Evolutionary conservation across 2,113 vertebrate species (phyloP), one percentile per base, ranked within the genome.

Genomic region (Platysternon megacephalum): DNA sequence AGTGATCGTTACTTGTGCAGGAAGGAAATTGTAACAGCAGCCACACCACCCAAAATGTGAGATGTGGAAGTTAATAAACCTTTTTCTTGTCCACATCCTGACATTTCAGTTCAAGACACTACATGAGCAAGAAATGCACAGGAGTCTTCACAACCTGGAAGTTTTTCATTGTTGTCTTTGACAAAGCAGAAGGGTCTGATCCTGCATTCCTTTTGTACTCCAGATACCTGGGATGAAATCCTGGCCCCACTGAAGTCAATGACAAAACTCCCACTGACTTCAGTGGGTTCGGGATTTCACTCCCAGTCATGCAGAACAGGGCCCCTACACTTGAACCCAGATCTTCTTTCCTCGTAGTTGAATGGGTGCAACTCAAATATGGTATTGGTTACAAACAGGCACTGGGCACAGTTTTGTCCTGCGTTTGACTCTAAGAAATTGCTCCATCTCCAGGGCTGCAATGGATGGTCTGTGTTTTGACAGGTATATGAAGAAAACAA

Each of bases 21-120:
- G 98, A 98, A 98, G 98, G 98, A 98, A 98, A 97, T 26, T 2
- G 85, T 91, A 81, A 84, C 24, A 93, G 3, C 90, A 61, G 86
- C 94, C 89, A 5, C 90, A 21, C 80, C 46, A 9, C 83, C 95
- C 72, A 24, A 0, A 28, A 46, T 2, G 35, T 55, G 94, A 95
- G 78, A 2, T 48, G 86, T 48, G n/a, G 93, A 98, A 91, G 93
- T 88, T 89, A 52, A 76, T 42, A 51, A 90, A 84, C 49, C 39
- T 32, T 86, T 91, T 91, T 86, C 84, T 42, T 76, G 39, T 95
- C 93, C 93, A 94, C 88, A 95, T 97, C 96, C 93, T 97, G 97
- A 91, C 10, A 0, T 29, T 90, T 0, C 0, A 0, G 14, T n/a
- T 94, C 91, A 44, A 49, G 78, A 6, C 22, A 0, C 2, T 16